phyloP scores from a whole-genome alignment of 2,797 vertebrate species.

The Alcedo atthis region DNA sequence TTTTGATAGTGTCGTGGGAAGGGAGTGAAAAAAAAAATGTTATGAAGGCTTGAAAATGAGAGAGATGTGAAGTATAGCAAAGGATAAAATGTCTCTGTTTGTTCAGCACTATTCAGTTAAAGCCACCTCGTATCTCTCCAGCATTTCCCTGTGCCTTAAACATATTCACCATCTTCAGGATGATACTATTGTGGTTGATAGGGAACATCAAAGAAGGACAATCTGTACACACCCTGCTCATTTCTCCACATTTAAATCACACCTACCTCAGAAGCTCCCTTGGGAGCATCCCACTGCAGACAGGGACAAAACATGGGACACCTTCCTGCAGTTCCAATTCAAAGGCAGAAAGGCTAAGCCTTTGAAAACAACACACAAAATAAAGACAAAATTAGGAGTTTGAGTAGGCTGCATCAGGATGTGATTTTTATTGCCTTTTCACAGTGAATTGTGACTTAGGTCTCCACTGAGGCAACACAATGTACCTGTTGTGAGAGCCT shows the following conservation, averaged over 20 bases:
- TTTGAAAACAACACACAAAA: background rate
- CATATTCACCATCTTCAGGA: background rate
- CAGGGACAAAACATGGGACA: background rate
- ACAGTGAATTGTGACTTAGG: background rate
- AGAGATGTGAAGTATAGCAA: background rate
- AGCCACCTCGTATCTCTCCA: background rate
- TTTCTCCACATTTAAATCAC: background rate
- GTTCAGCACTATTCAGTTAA: constrained; percentile 32
- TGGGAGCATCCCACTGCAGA: background rate
- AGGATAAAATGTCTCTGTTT: constrained; percentile 27
- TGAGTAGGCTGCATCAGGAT: background rate
- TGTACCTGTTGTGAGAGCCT: background rate
- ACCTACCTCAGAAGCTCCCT: background rate
- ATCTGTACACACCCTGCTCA: constrained; percentile 1
- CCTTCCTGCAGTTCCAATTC: background rate
- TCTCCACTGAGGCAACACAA: background rate
- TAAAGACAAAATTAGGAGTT: background rate
- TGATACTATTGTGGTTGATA: background rate
- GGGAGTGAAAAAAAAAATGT: background rate
- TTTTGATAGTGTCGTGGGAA: constrained; percentile 13
- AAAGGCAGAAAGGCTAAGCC: background rate
- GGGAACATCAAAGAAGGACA: constrained; percentile 17
- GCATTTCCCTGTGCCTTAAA: background rate
- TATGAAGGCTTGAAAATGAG: background rate
- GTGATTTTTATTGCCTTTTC: background rate